Evolutionary conservation across 2,113 vertebrate genomes (phyloP).

Genomic region (Nycticorax nycticorax): DNA sequence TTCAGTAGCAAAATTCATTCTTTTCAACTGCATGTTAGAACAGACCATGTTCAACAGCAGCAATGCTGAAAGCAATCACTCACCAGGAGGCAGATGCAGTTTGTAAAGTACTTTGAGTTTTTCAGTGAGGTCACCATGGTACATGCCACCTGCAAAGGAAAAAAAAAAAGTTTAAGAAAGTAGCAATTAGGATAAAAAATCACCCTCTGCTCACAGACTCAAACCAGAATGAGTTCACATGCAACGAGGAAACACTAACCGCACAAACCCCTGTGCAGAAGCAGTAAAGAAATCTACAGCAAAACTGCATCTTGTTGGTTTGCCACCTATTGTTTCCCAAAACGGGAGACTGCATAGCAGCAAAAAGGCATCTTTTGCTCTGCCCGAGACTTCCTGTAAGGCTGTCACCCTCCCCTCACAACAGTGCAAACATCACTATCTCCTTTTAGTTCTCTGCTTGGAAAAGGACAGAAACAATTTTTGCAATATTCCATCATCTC

Average conservation of each 20-base stretch:
- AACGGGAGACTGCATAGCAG: background rate
- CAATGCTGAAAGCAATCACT: background rate
- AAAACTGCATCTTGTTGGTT: background rate
- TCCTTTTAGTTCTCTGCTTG: background rate
- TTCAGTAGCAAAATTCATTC: background rate
- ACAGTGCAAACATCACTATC: background rate
- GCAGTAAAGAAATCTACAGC: background rate
- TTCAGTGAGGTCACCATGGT: constrained; percentile 94
- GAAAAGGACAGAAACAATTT: background rate
- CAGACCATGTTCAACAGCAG: background rate
- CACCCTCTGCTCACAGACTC: background rate
- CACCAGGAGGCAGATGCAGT: constrained; percentile 94
- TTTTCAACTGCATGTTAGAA: background rate
- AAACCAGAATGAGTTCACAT: background rate
- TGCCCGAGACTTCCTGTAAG: background rate
- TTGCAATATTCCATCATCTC: background rate
- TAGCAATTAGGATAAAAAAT: background rate
- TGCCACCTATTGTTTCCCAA: background rate
- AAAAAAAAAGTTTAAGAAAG: background rate
- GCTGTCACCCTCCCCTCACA: background rate
- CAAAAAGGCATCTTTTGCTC: background rate
- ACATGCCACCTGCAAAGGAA: constrained; percentile 86
- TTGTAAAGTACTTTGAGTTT: constrained; percentile 96
- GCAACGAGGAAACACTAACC: background rate
- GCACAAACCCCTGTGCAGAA: background rate